phyloP scores from a whole-genome alignment of 2,113 vertebrate genomes.

The Nothoprocta perdicaria region DNA sequence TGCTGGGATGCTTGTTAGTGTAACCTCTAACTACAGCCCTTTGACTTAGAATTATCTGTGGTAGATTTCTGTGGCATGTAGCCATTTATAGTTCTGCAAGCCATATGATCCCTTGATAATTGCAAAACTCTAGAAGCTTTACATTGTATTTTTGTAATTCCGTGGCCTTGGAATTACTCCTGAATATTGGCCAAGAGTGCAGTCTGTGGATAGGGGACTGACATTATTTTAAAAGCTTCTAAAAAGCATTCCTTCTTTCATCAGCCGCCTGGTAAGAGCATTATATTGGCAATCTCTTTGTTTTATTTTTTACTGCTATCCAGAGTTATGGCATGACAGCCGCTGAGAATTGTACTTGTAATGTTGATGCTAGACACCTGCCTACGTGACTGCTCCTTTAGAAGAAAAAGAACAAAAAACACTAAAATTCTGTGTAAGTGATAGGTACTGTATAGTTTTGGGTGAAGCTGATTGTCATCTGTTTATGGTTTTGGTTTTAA shows the following conservation, averaged over 20 bases:
- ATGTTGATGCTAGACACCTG: neutral
- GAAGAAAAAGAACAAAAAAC: neutral
- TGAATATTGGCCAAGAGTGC: neutral
- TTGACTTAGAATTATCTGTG: constrained; percentile 26
- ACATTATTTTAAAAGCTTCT: neutral
- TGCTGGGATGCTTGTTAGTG: neutral
- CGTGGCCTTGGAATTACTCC: neutral
- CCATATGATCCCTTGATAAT: neutral
- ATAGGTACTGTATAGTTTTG: neutral
- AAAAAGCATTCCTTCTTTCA: neutral
- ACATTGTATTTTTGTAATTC: constrained; percentile 16
- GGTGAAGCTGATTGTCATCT: neutral
- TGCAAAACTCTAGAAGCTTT: constrained; percentile 39
- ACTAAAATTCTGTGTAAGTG: neutral
- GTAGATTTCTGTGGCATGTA: neutral
- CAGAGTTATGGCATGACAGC: neutral
- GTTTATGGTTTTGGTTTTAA: neutral
- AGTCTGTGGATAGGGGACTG: neutral
- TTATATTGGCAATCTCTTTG: neutral
- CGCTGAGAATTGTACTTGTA: neutral
- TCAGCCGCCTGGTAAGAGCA: neutral
- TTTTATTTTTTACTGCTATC: neutral
- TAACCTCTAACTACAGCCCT: constrained; percentile 25
- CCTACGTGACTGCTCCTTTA: neutral
- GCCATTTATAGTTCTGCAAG: neutral